Percentiles rank a stretch among this genome's conserved stretches.
phyloP scores from a whole-genome alignment of 2,797 vertebrate genomes.

The Ammospiza maritima region DNA sequence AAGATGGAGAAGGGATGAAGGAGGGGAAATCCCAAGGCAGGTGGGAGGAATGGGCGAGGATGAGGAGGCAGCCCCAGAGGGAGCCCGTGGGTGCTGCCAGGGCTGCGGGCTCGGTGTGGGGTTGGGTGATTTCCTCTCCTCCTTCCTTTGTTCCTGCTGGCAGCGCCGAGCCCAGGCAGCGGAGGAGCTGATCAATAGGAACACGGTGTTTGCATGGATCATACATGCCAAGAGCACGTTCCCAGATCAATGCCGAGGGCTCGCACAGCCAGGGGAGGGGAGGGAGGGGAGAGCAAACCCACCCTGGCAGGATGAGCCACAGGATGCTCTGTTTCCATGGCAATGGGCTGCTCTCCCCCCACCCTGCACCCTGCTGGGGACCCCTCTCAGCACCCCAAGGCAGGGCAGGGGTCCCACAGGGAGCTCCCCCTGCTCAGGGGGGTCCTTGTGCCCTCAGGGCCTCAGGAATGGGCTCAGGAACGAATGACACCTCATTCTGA shows the following conservation, averaged over 20 bases:
- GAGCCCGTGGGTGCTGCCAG: not conserved
- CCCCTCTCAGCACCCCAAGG: not conserved
- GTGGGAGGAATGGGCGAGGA: not conserved
- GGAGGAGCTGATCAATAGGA: constrained; percentile 73
- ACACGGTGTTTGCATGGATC: constrained; percentile 75
- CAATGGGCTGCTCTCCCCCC: constrained; percentile 12
- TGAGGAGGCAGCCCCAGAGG: not conserved
- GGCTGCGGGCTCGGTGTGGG: not conserved
- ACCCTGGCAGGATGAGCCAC: not conserved
- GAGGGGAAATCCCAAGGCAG: not conserved
- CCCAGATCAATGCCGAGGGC: constrained; percentile 74
- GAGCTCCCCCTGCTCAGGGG: not conserved
- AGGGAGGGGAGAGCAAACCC: not conserved
- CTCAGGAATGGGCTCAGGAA: not conserved
- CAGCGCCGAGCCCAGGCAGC: constrained; percentile 38
- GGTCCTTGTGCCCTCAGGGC: not conserved
- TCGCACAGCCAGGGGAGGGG: not conserved
- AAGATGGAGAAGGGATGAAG: not conserved
- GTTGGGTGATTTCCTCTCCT: constrained; percentile 5
- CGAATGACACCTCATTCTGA: fast-evolving
- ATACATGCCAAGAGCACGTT: constrained; percentile 77
- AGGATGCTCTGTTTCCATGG: constrained; percentile 65
- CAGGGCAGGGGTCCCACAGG: not conserved
- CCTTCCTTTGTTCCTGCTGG: constrained; percentile 60
- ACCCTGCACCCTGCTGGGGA: not conserved